Conservation (phyloP, 2,113 vertebrate genomes). For the Terrapene triunguis region DNA sequence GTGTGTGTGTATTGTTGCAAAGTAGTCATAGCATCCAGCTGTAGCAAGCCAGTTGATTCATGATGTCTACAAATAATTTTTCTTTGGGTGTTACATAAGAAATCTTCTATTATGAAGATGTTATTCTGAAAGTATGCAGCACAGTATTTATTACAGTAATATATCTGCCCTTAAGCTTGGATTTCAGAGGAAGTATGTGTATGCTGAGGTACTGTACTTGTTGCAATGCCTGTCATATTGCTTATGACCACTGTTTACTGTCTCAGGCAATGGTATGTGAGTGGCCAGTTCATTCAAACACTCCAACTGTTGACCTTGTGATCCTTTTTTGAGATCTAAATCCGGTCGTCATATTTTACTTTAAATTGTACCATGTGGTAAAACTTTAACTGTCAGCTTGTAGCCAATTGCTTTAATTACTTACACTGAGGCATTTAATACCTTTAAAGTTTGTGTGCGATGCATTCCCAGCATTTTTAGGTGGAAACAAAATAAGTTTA, state of each 20-base stretch:
- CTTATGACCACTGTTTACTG: neutral
- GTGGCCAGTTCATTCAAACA: neutral
- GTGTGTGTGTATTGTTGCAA: too few relatives aligned
- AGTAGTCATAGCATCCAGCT: neutral
- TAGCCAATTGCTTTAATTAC: neutral
- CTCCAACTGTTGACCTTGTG: neutral
- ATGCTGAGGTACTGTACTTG: neutral
- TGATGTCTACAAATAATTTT: neutral
- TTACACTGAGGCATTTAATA: neutral
- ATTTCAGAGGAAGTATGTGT: neutral
- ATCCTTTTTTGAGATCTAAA: neutral
- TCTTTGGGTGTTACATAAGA: neutral
- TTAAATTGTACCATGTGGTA: neutral
- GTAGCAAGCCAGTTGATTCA: neutral
- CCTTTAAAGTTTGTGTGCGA: neutral
- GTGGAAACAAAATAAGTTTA: neutral
- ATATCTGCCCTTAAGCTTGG: neutral
- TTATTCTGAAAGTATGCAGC: neutral
- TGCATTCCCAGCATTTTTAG: neutral
- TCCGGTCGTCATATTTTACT: neutral
- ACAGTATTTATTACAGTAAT: fast-evolving
- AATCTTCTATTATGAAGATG: neutral
- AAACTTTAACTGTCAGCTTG: neutral
- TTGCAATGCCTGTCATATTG: neutral
- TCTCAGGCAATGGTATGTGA: neutral